Base-by-base conservation (phyloP, 2,797 vertebrate genomes). In the Lithobates pipiens region DNA sequence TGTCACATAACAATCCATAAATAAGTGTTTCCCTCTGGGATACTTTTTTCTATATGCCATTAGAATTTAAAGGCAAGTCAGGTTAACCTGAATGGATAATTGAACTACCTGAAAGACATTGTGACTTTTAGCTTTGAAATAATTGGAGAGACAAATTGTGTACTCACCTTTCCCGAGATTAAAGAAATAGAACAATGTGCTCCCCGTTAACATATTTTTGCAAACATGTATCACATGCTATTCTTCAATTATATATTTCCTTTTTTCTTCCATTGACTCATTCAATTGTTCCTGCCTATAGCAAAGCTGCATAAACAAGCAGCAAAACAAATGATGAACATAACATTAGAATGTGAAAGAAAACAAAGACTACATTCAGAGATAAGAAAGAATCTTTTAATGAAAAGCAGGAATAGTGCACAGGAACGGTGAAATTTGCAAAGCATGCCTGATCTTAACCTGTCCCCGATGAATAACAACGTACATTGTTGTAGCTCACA, bases 11-110 rank as follows among this genome's bases (percentile, higher is more conserved):
- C 86, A 84, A 84, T 89, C 82, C 65, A 88, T 89, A 91, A 93
- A 90, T 92, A 92, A 89, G 77, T 90, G 36, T 6, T 88, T 91
- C 85, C 70, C 84, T 88, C 44, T 87, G 88, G 88, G 88, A 89
- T 88, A 83, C 29, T 81, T 88, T 88, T 89, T 92, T 89, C 90
- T 65, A 70, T 76, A 25, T 39, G 86, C 83, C 83, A 91, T 73
- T 76, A 89, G 78, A 25, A 71, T 1, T 91, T 89, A 90, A 89
- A 89, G 75, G 77, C 88, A 84, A 92, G 90, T 91, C 89, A 91
- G 93, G 89, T 90, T 80, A 90, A 42, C 67, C 81, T 63, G 86
- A 92, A 92, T 89, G 39, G 84, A 85, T 90, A 91, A 91, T 86
- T 88, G 88, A 90, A 83, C 39, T 78, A 81, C 90, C 82, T 46